Evolutionary conservation across 2,888 invertebrate species (phyloP), one percentile per base, ranked within the genome.

Genomic region (Adineta ricciae): DNA sequence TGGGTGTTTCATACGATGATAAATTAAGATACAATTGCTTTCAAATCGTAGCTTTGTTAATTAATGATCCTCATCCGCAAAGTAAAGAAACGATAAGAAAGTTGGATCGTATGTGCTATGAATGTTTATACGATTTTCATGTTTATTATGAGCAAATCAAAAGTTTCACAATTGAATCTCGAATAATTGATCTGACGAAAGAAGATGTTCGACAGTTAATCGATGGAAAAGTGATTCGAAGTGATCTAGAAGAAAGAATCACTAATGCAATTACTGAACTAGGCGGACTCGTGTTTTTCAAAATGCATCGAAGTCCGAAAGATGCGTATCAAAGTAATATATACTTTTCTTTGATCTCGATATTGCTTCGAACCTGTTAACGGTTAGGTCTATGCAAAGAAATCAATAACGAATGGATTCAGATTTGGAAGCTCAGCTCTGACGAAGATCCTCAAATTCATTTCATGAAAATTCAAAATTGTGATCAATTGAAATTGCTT

Each of bases 381-480:
- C n/a, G 16, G 2, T 7, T 50, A 64, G 64, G 11, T 64, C 7
- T 64, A 16, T 32, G 27, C 27, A 64, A 27, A 64, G 64, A 64
- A 64, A 64, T 64, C 16, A 64, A 64, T 64, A 32, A 32, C 32
- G 64, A 64, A 64, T 64, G 64, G 32, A 19, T 21, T 64, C 2
- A 0, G 14, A 32, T 64, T 27, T 64, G 64, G 64, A 32, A 32
- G 14, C 32, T 64, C 14, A 64, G 5, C 27, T 2, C 9, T 2
- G 27, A 64, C 32, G 64, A 64, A 64, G 64, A 64, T 64, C 64
- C 64, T 27, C 9, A 32, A 27, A 8, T n/a, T 5, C 7, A 64
- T 64, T 64, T 64, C 32, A 64, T 64, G 64, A 64, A 64, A 64
- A 64, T 64, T 64, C 64, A 64, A 64, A 64, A 64, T 64, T 5